Percentiles rank a stretch among this genome's conserved stretches.
phyloP scores from a whole-genome alignment of 2,888 invertebrate species.

The Nymphalis polychloros region DNA sequence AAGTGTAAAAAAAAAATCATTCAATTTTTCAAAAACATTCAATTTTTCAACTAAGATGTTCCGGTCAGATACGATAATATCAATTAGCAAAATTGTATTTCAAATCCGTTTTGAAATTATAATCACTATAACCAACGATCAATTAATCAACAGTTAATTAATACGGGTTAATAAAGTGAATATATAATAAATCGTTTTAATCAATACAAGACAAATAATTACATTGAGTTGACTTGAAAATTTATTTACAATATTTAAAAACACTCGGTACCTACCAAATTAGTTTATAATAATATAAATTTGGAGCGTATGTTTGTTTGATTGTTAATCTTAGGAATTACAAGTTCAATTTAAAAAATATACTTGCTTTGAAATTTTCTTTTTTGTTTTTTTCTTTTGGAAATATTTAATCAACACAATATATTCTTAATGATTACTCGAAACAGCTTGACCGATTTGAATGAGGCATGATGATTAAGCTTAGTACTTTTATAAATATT shows the following conservation, averaged over 20 bases:
- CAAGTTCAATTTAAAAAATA: too few species aligned
- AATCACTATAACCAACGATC: constrained; percentile 29
- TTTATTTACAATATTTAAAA: background rate
- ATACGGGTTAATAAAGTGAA: constrained; percentile 26
- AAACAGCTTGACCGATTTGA: too few species aligned
- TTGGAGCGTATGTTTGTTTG: too few species aligned
- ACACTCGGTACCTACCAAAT: background rate
- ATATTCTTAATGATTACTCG: too few species aligned
- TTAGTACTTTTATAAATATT: too few species aligned
- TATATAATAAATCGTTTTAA: constrained; percentile 32
- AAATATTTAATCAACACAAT: too few species aligned
- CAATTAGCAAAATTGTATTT: constrained; percentile 2
- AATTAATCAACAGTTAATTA: constrained; percentile 30
- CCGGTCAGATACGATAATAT: constrained; percentile 4
- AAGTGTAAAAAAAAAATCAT: too few species aligned
- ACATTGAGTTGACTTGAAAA: background rate
- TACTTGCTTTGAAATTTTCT: too few species aligned
- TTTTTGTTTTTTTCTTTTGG: too few species aligned
- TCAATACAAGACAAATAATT: constrained; percentile 12
- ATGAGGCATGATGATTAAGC: too few species aligned
- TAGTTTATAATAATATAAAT: too few species aligned
- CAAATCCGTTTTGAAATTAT: constrained; percentile 18
- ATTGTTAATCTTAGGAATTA: too few species aligned
- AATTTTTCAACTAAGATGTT: background rate
- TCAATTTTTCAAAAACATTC: background rate